A percentile compares a stretch with the other conserved stretches of the same genome.
These are phyloP conservation scores for Thinocorus orbignyianus DNA, from an alignment of 2,113 vertebrate species.

Conservation along the genomic window DNA sequence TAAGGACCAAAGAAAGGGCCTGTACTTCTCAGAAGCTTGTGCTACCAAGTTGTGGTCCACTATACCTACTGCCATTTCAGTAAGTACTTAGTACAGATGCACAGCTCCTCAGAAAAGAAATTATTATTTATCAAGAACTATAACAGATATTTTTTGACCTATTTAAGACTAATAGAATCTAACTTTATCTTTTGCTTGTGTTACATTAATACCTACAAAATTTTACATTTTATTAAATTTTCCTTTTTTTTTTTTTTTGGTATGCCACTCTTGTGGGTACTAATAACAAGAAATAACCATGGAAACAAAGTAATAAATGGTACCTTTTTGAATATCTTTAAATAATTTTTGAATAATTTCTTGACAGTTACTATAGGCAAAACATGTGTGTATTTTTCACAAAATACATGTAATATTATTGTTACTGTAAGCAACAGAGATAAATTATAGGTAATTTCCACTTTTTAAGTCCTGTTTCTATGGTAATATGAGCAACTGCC, in stretches of 20 bases:
- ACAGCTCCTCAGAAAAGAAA: not conserved
- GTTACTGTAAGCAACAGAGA: constrained; percentile 45
- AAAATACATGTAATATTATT: constrained; percentile 30
- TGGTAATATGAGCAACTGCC: constrained; percentile 61
- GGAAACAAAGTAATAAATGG: constrained; percentile 33
- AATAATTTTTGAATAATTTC: constrained; percentile 51
- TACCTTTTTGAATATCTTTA: constrained; percentile 30
- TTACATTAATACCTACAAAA: not conserved
- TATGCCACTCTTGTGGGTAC: not conserved
- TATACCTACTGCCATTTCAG: not conserved
- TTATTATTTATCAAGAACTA: not conserved
- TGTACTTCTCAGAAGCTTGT: not conserved
- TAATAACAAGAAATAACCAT: constrained; percentile 14
- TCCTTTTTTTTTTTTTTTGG: not conserved
- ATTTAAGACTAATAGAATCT: not conserved
- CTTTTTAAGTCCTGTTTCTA: constrained; percentile 64
- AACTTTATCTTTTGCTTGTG: not conserved
- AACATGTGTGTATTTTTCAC: constrained; percentile 11
- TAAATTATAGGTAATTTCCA: constrained; percentile 67
- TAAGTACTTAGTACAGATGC: not conserved
- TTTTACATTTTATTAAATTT: constrained; percentile 28
- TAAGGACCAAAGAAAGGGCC: not conserved
- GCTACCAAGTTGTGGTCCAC: not conserved
- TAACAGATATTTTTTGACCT: not conserved
- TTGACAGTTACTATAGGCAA: constrained; percentile 43